A percentile compares a stretch with the other conserved stretches of the same genome.
Conservation (phyloP, 2,797 vertebrate species). For the Sebastes kiyomatsui region DNA sequence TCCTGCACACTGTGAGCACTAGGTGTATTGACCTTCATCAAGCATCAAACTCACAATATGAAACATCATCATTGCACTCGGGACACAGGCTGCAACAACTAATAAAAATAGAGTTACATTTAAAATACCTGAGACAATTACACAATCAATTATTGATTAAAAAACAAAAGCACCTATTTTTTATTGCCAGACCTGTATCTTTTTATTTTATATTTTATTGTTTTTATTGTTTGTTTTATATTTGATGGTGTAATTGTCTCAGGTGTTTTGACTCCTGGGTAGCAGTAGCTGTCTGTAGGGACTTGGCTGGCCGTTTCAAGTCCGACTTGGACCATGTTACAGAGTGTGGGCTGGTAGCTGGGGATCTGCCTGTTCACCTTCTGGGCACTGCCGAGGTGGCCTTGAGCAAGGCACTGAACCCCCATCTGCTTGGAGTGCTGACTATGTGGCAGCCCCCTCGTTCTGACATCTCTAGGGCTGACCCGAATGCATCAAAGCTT, state of each 20-base stretch:
- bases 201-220: neutral
- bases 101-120: neutral
- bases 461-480: no score
- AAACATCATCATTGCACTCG: neutral
- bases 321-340: neutral
- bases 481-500: no score
- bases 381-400: no score
- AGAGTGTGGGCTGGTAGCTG: neutral
- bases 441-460: no score
- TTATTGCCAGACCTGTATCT: neutral
- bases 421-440: no score
- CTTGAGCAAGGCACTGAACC: no score
- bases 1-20: neutral
- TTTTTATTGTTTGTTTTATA: neutral
- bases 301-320: no score
- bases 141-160: neutral
- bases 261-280: no score
- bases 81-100: neutral
- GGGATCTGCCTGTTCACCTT: neutral
- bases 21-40: neutral
- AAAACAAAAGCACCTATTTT: neutral
- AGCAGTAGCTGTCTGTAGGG: no score
- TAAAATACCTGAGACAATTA: neutral
- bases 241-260: no score
- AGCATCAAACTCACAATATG: neutral